Evolutionary conservation across 2,113 vertebrate genomes (phyloP).

Genomic region (Girardinichthys multiradiatus): DNA sequence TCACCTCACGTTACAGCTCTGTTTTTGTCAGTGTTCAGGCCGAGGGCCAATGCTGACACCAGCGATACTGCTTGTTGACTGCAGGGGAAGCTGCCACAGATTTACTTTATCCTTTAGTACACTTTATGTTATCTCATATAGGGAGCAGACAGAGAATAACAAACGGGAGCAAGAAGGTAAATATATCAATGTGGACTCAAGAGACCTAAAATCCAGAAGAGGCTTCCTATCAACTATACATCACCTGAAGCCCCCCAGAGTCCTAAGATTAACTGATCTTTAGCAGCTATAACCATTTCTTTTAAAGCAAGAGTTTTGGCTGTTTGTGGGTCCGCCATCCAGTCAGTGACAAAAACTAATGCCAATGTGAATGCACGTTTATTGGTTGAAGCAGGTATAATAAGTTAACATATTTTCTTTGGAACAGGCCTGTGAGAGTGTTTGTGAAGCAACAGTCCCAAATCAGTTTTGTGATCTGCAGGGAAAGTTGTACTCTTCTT

Average conservation of each 20-base stretch:
- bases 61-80: conserved; percentile 13
- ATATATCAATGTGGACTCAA: background rate
- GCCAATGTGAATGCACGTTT: no score
- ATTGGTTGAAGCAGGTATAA: no score
- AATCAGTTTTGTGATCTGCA: no score
- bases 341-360: no score
- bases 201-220: background rate
- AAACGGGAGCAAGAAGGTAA: background rate
- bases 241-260: background rate
- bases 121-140: background rate
- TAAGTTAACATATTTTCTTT: no score
- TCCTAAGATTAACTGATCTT: background rate
- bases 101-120: background rate
- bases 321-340: no score
- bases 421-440: no score
- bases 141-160: background rate
- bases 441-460: no score
- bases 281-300: background rate
- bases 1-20: conserved; percentile 11
- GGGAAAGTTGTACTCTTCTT: no score
- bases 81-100: no score
- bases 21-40: conserved; percentile 6
- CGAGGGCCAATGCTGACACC: conserved; percentile 18
- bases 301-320: no score
- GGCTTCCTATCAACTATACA: background rate